Percentiles rank a stretch among this genome's conserved stretches.
phyloP scores from a whole-genome alignment of 2,888 invertebrate genomes.

The Drosophila robusta region DNA sequence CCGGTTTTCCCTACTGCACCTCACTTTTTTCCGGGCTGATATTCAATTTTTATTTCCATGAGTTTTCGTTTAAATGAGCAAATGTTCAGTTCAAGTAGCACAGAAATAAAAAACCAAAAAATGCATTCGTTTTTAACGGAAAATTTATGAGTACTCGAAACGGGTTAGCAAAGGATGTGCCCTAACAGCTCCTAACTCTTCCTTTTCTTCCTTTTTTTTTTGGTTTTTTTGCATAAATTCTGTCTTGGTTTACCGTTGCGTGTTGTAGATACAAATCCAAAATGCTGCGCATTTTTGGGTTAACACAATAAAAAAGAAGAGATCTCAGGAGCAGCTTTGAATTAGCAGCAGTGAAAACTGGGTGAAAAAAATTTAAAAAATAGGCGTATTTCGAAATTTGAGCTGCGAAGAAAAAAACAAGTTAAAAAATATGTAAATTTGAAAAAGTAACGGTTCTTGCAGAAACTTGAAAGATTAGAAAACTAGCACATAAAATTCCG shows the following conservation, averaged over 20 bases:
- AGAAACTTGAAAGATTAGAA: not conserved
- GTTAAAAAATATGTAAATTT: not conserved
- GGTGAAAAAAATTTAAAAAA: slow-evolving; percentile 15
- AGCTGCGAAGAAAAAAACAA: slow-evolving; percentile 25
- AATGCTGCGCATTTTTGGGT: slow-evolving; percentile 45
- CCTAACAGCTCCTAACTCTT: slow-evolving; percentile 16
- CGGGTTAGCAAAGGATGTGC: slow-evolving; percentile 33
- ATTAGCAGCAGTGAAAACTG: slow-evolving; percentile 7
- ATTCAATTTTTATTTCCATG: slow-evolving; percentile 51
- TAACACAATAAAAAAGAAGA: slow-evolving; percentile 4
- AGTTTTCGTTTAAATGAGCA: slow-evolving; percentile 78
- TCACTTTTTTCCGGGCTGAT: slow-evolving; percentile 39
- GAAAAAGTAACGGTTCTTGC: slow-evolving; percentile 55
- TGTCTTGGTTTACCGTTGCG: slow-evolving; percentile 61
- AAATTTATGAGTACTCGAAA: slow-evolving; percentile 67
- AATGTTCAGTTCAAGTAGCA: slow-evolving; percentile 27
- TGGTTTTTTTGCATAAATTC: slow-evolving; percentile 45
- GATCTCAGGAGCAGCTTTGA: not conserved
- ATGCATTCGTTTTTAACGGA: slow-evolving; percentile 77
- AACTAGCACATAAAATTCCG: not conserved
- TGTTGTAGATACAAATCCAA: slow-evolving; percentile 73
- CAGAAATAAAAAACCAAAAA: slow-evolving; percentile 24
- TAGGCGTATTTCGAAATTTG: slow-evolving; percentile 43
- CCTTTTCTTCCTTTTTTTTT: slow-evolving; percentile 9
- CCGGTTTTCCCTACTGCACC: slow-evolving; percentile 29